phyloP scores from a whole-genome alignment of 2,797 vertebrate genomes.

The Chaetophractus vellerosus region DNA sequence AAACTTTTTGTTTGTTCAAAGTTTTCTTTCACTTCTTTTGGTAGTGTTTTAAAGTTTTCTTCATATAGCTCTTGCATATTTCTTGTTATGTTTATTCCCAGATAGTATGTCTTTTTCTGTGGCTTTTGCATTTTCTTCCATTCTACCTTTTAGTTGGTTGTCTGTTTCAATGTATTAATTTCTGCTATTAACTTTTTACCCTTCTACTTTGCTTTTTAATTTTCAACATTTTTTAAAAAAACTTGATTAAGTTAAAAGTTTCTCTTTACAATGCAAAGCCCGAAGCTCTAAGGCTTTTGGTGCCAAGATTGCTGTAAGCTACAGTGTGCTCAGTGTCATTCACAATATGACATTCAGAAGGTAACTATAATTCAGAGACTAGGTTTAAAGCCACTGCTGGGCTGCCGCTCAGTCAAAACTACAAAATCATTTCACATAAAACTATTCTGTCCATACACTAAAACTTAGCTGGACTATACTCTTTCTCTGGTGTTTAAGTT shows the following conservation, averaged over 20 bases:
- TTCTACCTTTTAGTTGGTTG: neutral
- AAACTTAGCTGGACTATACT: neutral
- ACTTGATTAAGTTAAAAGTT: neutral
- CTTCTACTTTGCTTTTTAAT: conserved; percentile 38
- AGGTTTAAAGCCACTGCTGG: neutral
- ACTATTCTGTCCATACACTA: no score
- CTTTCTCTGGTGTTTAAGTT: neutral
- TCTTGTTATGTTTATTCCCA: neutral
- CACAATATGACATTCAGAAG: neutral
- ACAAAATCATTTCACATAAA: neutral
- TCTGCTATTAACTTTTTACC: neutral
- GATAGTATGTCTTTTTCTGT: neutral
- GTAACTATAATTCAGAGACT: neutral
- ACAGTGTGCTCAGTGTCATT: neutral
- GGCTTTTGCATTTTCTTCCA: neutral
- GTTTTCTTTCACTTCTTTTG: neutral
- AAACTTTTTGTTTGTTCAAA: neutral
- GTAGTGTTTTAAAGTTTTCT: neutral
- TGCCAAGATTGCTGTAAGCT: neutral
- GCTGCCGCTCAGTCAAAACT: neutral
- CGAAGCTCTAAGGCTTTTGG: neutral
- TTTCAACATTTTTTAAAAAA: neutral
- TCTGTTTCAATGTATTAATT: neutral
- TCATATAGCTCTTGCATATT: neutral
- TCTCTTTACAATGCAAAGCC: neutral